Evolutionary conservation across 2,113 vertebrate species (phyloP), one percentile per base, ranked within the genome.

Genomic region (Dunckerocampus dactyliophorus): DNA sequence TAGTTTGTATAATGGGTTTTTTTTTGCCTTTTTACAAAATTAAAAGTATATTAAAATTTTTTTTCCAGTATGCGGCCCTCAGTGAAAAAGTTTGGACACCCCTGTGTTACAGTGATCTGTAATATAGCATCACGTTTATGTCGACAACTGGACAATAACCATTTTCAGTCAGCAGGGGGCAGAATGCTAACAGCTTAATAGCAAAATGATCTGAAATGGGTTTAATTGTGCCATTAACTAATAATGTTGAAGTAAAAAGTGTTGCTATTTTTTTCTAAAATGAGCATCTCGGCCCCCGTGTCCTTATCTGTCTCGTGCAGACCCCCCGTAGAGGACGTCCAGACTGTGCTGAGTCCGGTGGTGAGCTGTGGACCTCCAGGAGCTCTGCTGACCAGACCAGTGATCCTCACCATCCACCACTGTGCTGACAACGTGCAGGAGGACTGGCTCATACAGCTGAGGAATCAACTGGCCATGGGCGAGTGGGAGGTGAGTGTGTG

Each of bases 361-460:
- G 95, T 98, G 82, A 95, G 92, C 74, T 98, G 94, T n/a, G 95
- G 95, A 28, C 95, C 95, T 1, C 90, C 92, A 0, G 94, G 94
- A 71, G 93, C 94, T 22, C 85, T 97, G 63, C 82, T 98, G 22
- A 97, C 94, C 45, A 89, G 95, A 19, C 95, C 95, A 0, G 86
- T 94, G 52, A 91, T 98, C 77, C 75, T 98, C 68, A 96, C 94
- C 56, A 91, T 97, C 85, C 94, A 93, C 81, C 95, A 98, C 84
- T 95, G 95, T 0, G 91, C 94, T 4, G 93, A 95, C 47, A 91
- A 92, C 0, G 92, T 90, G 63, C 90, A 91, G 0, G 93, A 97
- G 24, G 94, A 98, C 83, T 98, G 95, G 95, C 91, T 94, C 75
- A 94, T 96, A 60, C 93, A 95, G 84, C 90, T 98, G 63, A 95